phyloP scores from a whole-genome alignment of 2,888 invertebrate genomes.

The Melanostoma scalare region DNA sequence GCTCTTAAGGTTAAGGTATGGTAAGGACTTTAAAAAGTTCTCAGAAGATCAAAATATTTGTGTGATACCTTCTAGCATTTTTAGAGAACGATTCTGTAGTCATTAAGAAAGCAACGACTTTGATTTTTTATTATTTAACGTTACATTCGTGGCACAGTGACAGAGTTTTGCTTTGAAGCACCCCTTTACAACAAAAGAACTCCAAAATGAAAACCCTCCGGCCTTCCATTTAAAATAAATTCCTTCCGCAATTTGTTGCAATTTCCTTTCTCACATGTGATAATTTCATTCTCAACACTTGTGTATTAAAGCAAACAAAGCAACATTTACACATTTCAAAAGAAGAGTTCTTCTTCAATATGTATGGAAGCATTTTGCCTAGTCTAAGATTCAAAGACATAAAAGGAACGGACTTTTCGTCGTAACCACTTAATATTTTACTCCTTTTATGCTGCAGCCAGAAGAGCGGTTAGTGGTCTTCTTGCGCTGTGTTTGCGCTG shows the following conservation, averaged over 20 bases:
- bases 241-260: conserved; percentile 47
- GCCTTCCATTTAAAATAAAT: too few species aligned
- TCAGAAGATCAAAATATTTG: too few species aligned
- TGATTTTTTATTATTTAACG: too few species aligned
- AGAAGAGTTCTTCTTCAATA: conserved; percentile 41
- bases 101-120: too few species aligned
- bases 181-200: too few species aligned
- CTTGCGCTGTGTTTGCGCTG: conserved; percentile 17
- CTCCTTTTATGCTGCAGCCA: conserved; percentile 53
- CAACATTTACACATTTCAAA: conserved; percentile 3
- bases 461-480: conserved; percentile 59
- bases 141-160: too few species aligned
- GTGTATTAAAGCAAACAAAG: conserved; percentile 62
- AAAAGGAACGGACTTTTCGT: conserved; percentile 45
- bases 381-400: conserved; percentile 13
- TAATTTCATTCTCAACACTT: conserved; percentile 55
- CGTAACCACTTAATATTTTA: conserved; percentile 72
- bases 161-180: too few species aligned
- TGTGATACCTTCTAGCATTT: too few species aligned
- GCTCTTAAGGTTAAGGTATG: too few species aligned
- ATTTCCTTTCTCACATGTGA: conserved; percentile 24
- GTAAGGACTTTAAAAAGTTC: too few species aligned
- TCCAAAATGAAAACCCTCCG: too few species aligned
- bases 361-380: conserved; percentile 10
- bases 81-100: too few species aligned